Evolutionary conservation across 1,140 invertebrate species (phyloP).

Genomic region (Drosophila funebris): DNA sequence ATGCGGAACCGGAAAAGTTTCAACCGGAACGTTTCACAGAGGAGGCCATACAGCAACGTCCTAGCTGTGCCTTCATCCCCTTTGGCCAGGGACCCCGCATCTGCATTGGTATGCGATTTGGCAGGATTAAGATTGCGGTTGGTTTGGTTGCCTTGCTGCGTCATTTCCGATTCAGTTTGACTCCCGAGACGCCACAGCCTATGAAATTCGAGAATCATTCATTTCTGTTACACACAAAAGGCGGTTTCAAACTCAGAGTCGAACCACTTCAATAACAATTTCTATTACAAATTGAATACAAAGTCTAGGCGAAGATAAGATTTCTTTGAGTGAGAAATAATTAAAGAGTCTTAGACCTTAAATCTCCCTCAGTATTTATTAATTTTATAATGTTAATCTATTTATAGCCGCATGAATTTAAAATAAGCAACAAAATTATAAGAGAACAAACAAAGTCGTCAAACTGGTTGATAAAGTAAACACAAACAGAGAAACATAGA

Average conservation of each 20-base stretch:
- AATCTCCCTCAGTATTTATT: too few relatives aligned
- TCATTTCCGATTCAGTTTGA: slow-evolving; percentile 71
- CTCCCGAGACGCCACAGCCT: slow-evolving; percentile 18
- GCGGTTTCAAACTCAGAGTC: slow-evolving; percentile 85
- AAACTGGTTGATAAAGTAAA: slow-evolving; percentile 2
- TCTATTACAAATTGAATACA: not conserved
- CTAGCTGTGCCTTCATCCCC: slow-evolving; percentile 87
- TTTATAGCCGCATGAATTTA: not conserved
- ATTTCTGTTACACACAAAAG: slow-evolving; percentile 84
- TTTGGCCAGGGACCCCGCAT: slow-evolving; percentile 89
- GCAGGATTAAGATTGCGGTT: slow-evolving; percentile 56
- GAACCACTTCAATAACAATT: slow-evolving; percentile 15
- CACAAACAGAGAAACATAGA: not conserved
- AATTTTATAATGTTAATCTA: not conserved
- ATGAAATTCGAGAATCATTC: slow-evolving; percentile 64
- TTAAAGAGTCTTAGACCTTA: too few relatives aligned
- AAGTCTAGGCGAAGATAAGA: not conserved
- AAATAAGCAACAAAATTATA: not conserved
- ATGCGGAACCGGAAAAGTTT: slow-evolving; percentile 85
- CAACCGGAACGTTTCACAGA: slow-evolving; percentile 87
- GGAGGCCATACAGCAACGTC: slow-evolving; percentile 84
- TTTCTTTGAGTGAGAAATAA: not conserved
- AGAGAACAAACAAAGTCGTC: not conserved
- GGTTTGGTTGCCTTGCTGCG: slow-evolving; percentile 49
- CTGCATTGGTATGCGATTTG: slow-evolving; percentile 85